These are phyloP conservation scores for Atrina japonica DNA, from an alignment of 2,888 invertebrate species.

Conservation along the genomic window DNA sequence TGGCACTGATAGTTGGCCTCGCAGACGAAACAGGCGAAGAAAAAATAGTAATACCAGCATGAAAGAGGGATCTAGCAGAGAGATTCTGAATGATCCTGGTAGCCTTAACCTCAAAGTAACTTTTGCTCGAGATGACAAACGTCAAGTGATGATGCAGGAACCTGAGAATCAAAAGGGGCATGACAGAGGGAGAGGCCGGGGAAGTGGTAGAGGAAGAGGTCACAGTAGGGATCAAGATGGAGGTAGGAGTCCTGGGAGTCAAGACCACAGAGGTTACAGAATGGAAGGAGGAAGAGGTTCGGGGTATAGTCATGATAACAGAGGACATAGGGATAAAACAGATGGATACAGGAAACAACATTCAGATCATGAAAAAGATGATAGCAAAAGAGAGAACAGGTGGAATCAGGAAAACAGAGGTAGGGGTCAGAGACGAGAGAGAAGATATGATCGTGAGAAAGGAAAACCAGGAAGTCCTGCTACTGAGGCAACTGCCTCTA, in stretches of 20 bases:
- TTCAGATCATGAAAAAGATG: neutral
- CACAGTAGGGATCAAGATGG: constrained; percentile 40
- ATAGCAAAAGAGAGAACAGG: constrained; percentile 27
- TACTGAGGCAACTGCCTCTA: constrained; percentile 27
- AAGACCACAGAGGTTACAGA: constrained; percentile 34
- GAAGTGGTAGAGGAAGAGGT: constrained; percentile 43
- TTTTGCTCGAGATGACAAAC: constrained; percentile 37
- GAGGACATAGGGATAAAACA: constrained; percentile 19
- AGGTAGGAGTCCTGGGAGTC: constrained; percentile 27
- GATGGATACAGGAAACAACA: constrained; percentile 21
- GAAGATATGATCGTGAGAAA: constrained; percentile 14
- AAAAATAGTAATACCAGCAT: constrained; percentile 36
- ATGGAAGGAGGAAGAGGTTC: constrained; percentile 14
- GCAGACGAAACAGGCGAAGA: constrained; percentile 39
- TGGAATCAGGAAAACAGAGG: constrained; percentile 41
- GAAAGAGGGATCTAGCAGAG: constrained; percentile 34
- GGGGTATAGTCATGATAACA: constrained; percentile 22
- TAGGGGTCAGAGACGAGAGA: constrained; percentile 15
- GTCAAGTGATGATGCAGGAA: constrained; percentile 39
- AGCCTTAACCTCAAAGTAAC: constrained; percentile 41
- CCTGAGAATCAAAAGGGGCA: constrained; percentile 24
- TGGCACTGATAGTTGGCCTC: constrained; percentile 45
- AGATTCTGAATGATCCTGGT: constrained; percentile 36
- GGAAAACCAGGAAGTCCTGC: constrained; percentile 20
- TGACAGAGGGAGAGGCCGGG: constrained; percentile 39